These are phyloP conservation scores for Eupithecia subumbrata DNA, from an alignment of 2,888 invertebrate species.

Conservation along the genomic window DNA sequence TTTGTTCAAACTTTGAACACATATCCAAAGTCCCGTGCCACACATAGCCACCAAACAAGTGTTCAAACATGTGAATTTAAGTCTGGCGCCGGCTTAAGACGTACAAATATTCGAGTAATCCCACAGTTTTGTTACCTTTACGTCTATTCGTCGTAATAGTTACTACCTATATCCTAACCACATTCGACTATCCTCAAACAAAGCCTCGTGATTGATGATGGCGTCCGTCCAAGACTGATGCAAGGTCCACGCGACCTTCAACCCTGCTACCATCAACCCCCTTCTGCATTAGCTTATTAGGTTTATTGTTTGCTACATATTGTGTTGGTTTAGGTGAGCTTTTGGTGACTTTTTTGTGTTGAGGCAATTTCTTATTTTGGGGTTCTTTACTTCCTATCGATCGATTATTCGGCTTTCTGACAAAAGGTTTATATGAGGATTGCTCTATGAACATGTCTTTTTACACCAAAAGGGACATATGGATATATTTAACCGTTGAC, in stretches of 20 bases:
- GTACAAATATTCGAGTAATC: too few relatives aligned
- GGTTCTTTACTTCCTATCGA: not conserved
- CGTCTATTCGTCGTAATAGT: not conserved
- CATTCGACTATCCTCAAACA: not conserved
- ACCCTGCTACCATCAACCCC: slow-evolving; percentile 42
- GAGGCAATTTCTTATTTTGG: not conserved
- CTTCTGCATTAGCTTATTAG: slow-evolving; percentile 55
- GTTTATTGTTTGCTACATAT: slow-evolving; percentile 5
- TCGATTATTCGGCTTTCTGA: not conserved
- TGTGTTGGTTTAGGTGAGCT: not conserved
- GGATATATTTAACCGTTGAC: too few relatives aligned
- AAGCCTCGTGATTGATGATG: slow-evolving; percentile 56
- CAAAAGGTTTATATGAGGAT: not conserved
- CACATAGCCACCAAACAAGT: too few relatives aligned
- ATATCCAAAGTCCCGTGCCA: too few relatives aligned
- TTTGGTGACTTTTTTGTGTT: not conserved
- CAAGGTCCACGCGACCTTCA: slow-evolving; percentile 51
- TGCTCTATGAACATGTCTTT: not conserved
- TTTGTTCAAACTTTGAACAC: too few relatives aligned
- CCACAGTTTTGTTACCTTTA: too few relatives aligned
- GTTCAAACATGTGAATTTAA: too few relatives aligned
- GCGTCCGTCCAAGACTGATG: slow-evolving; percentile 54
- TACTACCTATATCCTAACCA: slow-evolving; percentile 6
- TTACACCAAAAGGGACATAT: too few relatives aligned
- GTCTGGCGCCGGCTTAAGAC: too few relatives aligned